Evolutionary conservation across 2,797 vertebrate genomes (phyloP), one percentile per base, ranked within the genome.

Genomic region (Dendrocincla fuliginosa): DNA sequence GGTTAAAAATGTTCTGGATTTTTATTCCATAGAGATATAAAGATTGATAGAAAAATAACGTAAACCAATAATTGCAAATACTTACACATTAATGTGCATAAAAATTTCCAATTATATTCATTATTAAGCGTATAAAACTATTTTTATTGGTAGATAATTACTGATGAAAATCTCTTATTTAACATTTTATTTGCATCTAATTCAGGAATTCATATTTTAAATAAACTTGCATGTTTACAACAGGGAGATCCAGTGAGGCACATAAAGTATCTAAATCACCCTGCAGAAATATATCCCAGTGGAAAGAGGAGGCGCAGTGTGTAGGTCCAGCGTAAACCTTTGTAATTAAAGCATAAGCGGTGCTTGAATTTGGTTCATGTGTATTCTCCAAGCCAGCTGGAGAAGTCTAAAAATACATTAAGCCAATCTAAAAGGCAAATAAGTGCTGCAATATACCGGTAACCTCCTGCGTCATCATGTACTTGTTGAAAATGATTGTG

Each of bases 1-100:
- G 97, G 97, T 98, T 99, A 98, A 99, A 99, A 99, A 99, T 98
- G 98, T 98, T 98, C 98, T 96, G 95, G 93, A 98, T 97, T 97
- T 98, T 98, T 98, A 97, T 96, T 98, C 97, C 97, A 93, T 44
- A 81, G 95, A 96, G 96, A 91, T 96, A 95, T 49, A 91, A 97
- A 98, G 97, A 97, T 96, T 97, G 98, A 96, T 95, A 96, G 95
- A 97, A 97, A 95, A 98, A 97, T 94, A 97, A 97, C 80, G 70
- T 93, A 96, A 95, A 94, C 91, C 91, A 96, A 96, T 98, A 96
- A 97, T 93, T 93, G 76, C 97, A 92, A 97, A 97, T 94, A 97
- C 75, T 94, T 93, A 59, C 86, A 79, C 63, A 87, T 93, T 97
- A 87, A 84, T 81, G 53, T 74, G 87, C 70, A 69, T 89, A 87